These are phyloP conservation scores for Ferrisia virgata DNA, from an alignment of 2,888 invertebrate genomes.

Conservation along the genomic window DNA sequence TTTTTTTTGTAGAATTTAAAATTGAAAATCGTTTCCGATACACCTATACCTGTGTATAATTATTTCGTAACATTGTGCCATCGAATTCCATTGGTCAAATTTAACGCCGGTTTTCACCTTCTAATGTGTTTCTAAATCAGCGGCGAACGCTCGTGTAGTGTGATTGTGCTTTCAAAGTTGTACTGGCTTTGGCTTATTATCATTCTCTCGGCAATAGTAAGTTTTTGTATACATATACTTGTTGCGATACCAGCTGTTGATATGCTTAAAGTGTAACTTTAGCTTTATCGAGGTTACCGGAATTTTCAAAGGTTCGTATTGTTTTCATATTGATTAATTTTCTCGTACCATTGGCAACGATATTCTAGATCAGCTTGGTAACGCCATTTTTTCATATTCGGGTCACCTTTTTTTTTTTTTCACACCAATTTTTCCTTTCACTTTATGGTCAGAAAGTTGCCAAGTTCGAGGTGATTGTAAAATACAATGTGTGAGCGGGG, in stretches of 20 bases:
- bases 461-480: neutral
- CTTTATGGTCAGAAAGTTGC: neutral
- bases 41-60: too few species aligned
- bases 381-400: neutral
- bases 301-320: neutral
- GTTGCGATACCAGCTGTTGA: conserved; percentile 4
- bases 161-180: neutral
- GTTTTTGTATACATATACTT: neutral
- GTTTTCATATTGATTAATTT: neutral
- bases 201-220: neutral
- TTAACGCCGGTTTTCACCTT: neutral
- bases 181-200: neutral
- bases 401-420: neutral
- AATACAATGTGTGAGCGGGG: too few species aligned
- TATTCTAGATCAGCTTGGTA: too few species aligned
- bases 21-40: too few species aligned
- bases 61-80: neutral
- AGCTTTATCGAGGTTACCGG: neutral
- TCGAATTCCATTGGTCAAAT: neutral
- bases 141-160: neutral
- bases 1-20: neutral
- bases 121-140: neutral
- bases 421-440: neutral
- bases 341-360: too few species aligned
- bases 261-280: neutral